These are phyloP conservation scores for Cremastinae sp. DNA, from an alignment of 2,888 invertebrate species.

Conservation along the genomic window DNA sequence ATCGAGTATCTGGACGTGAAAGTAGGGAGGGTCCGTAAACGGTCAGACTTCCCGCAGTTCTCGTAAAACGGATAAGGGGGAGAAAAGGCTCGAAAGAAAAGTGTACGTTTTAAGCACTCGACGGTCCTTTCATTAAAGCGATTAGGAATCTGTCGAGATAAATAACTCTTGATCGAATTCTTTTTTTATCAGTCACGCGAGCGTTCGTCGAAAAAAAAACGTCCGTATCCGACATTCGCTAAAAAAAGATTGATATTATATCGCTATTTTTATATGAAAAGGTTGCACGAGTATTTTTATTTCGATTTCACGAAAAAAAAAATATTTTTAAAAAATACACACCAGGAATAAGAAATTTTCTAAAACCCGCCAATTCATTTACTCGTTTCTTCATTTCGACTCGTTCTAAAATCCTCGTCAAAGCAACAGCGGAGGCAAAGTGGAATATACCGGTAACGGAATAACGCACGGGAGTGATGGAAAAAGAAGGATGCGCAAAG, in stretches of 20 bases:
- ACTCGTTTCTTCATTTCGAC: slow-evolving; percentile 3
- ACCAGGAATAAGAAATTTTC: no score
- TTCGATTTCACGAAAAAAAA: no score
- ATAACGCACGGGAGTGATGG: neutral
- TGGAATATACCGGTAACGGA: slow-evolving; percentile 7
- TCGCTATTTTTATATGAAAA: neutral
- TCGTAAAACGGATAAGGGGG: slow-evolving; percentile 25
- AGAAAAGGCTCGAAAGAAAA: slow-evolving; percentile 8
- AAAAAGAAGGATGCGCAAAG: slow-evolving; percentile 6
- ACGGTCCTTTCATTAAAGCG: slow-evolving; percentile 42
- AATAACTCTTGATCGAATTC: slow-evolving; percentile 25
- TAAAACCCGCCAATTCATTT: neutral
- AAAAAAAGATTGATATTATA: slow-evolving; percentile 20
- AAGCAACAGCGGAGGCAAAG: slow-evolving; percentile 15
- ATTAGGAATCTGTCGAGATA: slow-evolving; percentile 53
- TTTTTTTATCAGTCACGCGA: slow-evolving; percentile 19
- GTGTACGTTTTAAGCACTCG: neutral
- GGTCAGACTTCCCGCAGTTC: slow-evolving; percentile 49
- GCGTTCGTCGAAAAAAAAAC: neutral
- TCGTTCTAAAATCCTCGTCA: slow-evolving; percentile 17
- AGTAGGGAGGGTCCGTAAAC: slow-evolving; percentile 42
- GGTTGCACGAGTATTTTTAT: neutral
- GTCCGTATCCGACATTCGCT: neutral
- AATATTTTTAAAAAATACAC: no score
- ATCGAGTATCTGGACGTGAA: slow-evolving; percentile 18